phyloP scores from a whole-genome alignment of 2,888 invertebrate genomes.

The Camptogramma bilineatum region DNA sequence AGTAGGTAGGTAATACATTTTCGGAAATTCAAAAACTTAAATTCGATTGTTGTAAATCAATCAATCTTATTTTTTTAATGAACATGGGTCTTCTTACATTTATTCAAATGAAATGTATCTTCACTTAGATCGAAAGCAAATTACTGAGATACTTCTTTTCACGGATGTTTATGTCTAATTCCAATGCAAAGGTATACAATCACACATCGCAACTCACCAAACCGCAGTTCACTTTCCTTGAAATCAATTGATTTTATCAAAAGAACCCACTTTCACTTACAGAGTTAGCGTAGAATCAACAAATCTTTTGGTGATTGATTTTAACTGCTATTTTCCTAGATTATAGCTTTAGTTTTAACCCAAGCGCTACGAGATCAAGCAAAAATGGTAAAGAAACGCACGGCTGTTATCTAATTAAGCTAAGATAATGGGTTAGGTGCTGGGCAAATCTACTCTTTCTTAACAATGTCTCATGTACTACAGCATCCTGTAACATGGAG shows the following conservation, averaged over 20 bases:
- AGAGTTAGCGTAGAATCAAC: too few species aligned
- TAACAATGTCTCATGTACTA: too few species aligned
- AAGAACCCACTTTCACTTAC: constrained; percentile 1
- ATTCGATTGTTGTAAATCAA: not conserved
- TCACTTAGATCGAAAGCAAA: constrained; percentile 24
- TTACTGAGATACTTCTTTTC: constrained; percentile 13
- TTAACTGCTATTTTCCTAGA: too few species aligned
- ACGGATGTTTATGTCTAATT: constrained; percentile 23
- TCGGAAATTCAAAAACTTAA: not conserved
- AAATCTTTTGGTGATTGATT: too few species aligned
- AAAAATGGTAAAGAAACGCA: too few species aligned
- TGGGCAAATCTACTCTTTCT: too few species aligned
- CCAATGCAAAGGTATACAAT: constrained; percentile 32
- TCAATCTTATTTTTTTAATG: not conserved
- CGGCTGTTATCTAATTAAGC: too few species aligned
- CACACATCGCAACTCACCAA: constrained; percentile 34
- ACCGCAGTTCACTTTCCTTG: constrained; percentile 19
- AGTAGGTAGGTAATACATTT: not conserved
- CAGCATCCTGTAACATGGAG: too few species aligned
- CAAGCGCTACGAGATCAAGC: too few species aligned
- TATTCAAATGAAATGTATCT: constrained; percentile 33
- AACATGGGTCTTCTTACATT: not conserved
- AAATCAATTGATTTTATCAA: constrained; percentile 26
- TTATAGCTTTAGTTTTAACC: too few species aligned
- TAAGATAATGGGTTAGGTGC: too few species aligned